These are phyloP conservation scores for Nemotelus pantherinus DNA, from an alignment of 2,888 invertebrate genomes.

Conservation along the genomic window DNA sequence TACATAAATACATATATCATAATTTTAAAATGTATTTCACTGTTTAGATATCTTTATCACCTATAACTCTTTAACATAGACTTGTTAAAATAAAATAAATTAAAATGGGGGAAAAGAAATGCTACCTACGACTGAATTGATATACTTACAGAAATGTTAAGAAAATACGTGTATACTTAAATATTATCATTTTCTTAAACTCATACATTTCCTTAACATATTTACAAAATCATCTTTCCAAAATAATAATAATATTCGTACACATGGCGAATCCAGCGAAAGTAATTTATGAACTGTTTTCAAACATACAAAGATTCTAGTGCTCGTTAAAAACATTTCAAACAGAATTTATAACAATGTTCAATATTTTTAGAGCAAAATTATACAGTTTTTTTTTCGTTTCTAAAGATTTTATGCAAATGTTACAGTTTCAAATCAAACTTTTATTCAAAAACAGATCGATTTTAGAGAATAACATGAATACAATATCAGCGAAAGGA, in stretches of 20 bases:
- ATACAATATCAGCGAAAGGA: conserved; percentile 14
- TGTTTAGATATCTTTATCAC: conserved; percentile 32
- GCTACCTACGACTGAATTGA: conserved; percentile 52
- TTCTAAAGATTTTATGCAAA: conserved; percentile 26
- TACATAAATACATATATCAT: conserved; percentile 24
- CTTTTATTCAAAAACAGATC: not conserved
- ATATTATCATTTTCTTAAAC: conserved; percentile 5
- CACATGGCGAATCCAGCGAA: not conserved
- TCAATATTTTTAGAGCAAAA: conserved; percentile 20
- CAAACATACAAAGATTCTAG: conserved; percentile 9
- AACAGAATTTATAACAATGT: conserved; percentile 18
- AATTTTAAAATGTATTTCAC: conserved; percentile 33
- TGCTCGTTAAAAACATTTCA: conserved; percentile 14
- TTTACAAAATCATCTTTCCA: conserved; percentile 13
- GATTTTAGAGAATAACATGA: not conserved
- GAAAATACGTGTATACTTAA: conserved; percentile 33
- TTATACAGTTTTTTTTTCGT: conserved; percentile 14
- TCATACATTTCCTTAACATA: conserved; percentile 19
- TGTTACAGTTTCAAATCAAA: conserved; percentile 10
- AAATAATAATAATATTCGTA: not conserved
- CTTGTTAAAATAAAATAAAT: conserved; percentile 32
- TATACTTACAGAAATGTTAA: conserved; percentile 42
- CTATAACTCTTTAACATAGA: conserved; percentile 6
- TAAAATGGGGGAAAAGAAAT: conserved; percentile 36
- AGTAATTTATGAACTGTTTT: conserved; percentile 14